Percentiles rank a stretch among this genome's conserved stretches.
Evolutionary conservation across 2,797 vertebrate species (phyloP).

Genomic region (Myotis pilosus): DNA sequence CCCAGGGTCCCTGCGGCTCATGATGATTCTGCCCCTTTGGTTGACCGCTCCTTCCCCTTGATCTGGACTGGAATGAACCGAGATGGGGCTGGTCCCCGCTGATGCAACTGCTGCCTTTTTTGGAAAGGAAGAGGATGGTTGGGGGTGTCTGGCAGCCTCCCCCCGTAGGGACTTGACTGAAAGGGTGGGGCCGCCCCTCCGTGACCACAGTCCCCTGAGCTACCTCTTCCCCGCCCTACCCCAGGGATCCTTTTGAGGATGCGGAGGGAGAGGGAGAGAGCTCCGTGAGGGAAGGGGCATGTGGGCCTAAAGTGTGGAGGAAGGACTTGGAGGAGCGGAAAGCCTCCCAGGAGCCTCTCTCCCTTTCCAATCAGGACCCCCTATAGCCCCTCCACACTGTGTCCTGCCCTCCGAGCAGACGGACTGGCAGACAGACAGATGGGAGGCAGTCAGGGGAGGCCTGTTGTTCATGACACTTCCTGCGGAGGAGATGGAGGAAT

Average conservation of each 20-base stretch:
- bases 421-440: not conserved
- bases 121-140: not conserved
- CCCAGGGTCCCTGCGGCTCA: not conserved
- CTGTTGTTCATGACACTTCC: not conserved
- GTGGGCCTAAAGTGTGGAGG: not conserved
- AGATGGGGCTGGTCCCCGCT: not conserved
- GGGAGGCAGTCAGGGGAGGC: not conserved
- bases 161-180: not conserved
- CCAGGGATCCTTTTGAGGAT: not conserved
- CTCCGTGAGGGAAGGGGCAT: not conserved
- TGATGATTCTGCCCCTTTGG: not conserved
- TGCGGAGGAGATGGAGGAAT: not conserved
- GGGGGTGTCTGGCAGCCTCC: not conserved
- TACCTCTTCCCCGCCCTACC: not conserved
- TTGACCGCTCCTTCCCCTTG: not conserved
- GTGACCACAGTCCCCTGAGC: not conserved
- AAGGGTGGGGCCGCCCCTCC: not conserved
- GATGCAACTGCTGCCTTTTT: conserved; percentile 50
- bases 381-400: not conserved
- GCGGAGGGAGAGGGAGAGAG: not conserved
- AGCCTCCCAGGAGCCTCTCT: not conserved
- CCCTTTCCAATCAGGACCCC: not conserved
- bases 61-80: not conserved
- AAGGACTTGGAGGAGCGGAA: not conserved
- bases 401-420: not conserved